Evolutionary conservation across 2,888 invertebrate genomes (phyloP), one percentile per base, ranked within the genome.

Genomic region (Melanostoma mellinum): DNA sequence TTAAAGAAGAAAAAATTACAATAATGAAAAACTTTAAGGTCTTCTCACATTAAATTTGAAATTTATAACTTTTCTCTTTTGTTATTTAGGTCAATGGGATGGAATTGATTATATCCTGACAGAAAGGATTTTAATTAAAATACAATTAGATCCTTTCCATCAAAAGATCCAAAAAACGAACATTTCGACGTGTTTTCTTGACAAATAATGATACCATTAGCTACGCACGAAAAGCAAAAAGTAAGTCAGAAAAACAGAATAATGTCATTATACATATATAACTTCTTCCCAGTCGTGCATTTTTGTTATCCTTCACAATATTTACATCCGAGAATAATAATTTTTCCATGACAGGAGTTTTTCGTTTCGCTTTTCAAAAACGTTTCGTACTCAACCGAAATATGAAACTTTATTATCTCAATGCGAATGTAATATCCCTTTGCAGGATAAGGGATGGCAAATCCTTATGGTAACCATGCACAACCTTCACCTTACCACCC

Each of bases 341-440:
- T 63, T 63, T 50, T 77, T 77, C 65, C 69, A 65, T 82, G 77
- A 73, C 82, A 82, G 58, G 67, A 69, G 50, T n/a, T 61, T 77
- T 68, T 55, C 63, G 10, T 68, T 68, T 8, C 56, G 48, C n/a
- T 63, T 72, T 30, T 33, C 42, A 53, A 55, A 40, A 71, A 60
- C 33, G 9, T 56, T 60, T 67, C 63, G 55, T 9, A 38, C 20
- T 53, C 5, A 0, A 42, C 5, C 46, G 73, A 63, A 73, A 69
- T 73, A 77, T 72, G 72, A 82, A 82, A 77, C 68, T 82, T 77
- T 82, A 73, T 82, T 77, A 77, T 77, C 67, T 44, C 77, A 76
- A 50, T 67, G 65, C 60, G 52, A 56, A 38, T 67, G 52, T 30
- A 56, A 56, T 48, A 40, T 35, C 10, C 32, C 1, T 50, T 32